Evolutionary conservation across 2,888 invertebrate genomes (phyloP), one percentile per base, ranked within the genome.

Genomic region (Mesopsocus fuscifrons): DNA sequence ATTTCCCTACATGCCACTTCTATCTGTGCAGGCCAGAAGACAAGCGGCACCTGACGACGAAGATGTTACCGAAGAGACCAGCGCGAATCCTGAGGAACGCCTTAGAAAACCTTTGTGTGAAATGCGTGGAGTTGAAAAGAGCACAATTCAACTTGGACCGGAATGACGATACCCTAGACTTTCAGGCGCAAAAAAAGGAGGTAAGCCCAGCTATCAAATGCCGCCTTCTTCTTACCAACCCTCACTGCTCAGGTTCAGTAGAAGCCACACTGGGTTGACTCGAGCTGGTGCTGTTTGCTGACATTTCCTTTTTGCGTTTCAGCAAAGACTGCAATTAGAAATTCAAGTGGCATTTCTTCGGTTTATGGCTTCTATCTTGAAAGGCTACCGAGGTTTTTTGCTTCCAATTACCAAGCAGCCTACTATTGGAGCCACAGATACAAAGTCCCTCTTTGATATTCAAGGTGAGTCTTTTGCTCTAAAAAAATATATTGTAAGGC

Each of bases 331-430:
- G 55, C 97, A 97, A 59, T 66, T 89, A 52, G 82, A 87, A 61
- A 95, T 98, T 48, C 95, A 97, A 64, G 97, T 98, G 61, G 89
- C 92, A 3, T 98, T 97, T 61, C 67, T 98, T 21, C 75, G 88
- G 43, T 98, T 94, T 58, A 97, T 91, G 83, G 88, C 89, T 9
- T 72, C 79, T 34, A 81, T 92, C 45, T 62, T 97, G 48, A 85
- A 84, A 57, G 94, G 92, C 0, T 97, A 95, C 60, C 71, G 87
- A 43, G 69, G 75, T 44, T 89, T 74, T 59, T 69, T 97, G 47
- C 72, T 88, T 52, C 95, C 95, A 2, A 92, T 97, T 45, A 91
- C 85, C 0, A 83, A 84, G 59, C 88, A 88, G 3, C 95, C 95
- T 0, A 87, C 87, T 0, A 77, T 85, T 17, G 87, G 89, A 1